Conservation (phyloP, 2,797 vertebrate genomes). For the Simalia tracyae region DNA sequence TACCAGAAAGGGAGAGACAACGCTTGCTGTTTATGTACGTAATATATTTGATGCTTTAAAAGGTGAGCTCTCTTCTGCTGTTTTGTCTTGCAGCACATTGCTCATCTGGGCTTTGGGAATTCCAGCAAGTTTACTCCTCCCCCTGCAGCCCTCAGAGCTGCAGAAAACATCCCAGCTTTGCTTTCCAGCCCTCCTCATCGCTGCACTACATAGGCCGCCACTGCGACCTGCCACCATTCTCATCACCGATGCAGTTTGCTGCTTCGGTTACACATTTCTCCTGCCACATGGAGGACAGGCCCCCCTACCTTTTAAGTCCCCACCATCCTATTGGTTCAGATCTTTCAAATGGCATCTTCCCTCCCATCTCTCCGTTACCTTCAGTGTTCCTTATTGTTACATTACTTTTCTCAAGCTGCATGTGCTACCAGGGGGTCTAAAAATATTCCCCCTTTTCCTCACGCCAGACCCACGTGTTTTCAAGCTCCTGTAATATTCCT, state of each 20-base stretch:
- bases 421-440: background rate
- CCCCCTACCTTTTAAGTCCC: background rate
- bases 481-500: background rate
- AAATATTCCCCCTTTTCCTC: background rate
- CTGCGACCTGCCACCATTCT: background rate
- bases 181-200: background rate
- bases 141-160: background rate
- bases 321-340: background rate
- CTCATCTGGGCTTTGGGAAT: constrained; percentile 21
- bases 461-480: background rate
- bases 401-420: background rate
- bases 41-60: constrained; percentile 20
- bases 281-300: background rate
- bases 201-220: background rate
- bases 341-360: background rate
- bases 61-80: constrained; percentile 11
- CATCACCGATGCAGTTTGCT: background rate
- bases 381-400: background rate
- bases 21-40: constrained; percentile 30
- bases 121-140: constrained; percentile 7
- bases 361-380: background rate
- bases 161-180: background rate
- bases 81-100: constrained; percentile 1
- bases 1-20: constrained; percentile 33
- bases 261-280: background rate